Evolutionary conservation across 1,140 invertebrate species (phyloP).

Genomic region (Akabosia matsudoensis): DNA sequence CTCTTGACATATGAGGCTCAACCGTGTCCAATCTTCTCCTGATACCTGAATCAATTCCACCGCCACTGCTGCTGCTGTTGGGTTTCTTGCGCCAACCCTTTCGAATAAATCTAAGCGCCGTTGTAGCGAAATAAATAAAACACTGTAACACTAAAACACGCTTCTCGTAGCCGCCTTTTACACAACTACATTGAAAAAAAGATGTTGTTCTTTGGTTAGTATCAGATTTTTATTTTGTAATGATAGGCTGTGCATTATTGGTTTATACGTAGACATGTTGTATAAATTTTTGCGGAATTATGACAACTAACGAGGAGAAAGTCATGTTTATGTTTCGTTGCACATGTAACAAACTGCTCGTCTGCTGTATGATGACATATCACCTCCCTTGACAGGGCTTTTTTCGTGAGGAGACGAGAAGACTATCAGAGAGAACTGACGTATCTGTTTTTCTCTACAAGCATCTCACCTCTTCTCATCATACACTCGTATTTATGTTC

Average conservation of each 20-base stretch:
- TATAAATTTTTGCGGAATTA: not conserved
- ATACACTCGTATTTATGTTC: not conserved
- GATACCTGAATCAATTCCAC: not conserved
- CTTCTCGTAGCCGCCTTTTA: not conserved
- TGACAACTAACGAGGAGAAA: not conserved
- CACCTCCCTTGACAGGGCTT: not conserved
- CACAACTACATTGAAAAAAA: not conserved
- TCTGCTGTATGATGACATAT: not conserved
- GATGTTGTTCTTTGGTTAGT: too few species aligned
- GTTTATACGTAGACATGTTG: too few species aligned
- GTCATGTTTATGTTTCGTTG: not conserved
- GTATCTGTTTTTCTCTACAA: not conserved
- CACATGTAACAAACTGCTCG: not conserved
- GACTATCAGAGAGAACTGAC: not conserved
- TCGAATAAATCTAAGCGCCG: constrained; percentile 20
- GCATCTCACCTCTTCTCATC: not conserved
- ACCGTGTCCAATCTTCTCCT: constrained; percentile 20
- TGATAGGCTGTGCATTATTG: too few species aligned
- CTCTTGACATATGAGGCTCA: constrained; percentile 27
- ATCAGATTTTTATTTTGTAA: too few species aligned
- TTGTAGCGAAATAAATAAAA: not conserved
- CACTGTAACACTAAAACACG: constrained; percentile 10
- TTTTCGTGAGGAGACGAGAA: not conserved
- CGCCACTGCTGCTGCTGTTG: constrained; percentile 18
- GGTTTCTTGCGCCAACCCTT: constrained; percentile 19